Conservation (phyloP, 2,797 vertebrate species). For the Ctenochaetus hawaiiensis region DNA sequence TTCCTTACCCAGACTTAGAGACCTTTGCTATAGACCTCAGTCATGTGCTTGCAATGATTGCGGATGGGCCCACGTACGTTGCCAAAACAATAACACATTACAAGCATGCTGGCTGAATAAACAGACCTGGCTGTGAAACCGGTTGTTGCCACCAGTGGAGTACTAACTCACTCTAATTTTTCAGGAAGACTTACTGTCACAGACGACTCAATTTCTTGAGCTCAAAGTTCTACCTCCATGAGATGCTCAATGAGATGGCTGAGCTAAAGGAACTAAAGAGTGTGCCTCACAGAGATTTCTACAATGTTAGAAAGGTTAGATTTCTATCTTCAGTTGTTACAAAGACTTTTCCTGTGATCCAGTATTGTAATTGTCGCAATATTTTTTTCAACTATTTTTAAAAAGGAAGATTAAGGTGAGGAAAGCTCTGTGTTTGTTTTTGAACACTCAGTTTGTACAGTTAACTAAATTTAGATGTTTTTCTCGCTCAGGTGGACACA, state of each 20-base stretch:
- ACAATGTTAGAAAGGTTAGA: constrained; percentile 96
- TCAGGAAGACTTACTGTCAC: constrained; percentile 97
- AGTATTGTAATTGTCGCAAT: too few relatives aligned
- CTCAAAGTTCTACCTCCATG: constrained; percentile 97
- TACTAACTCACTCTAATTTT: constrained; percentile 31
- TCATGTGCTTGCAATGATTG: constrained; percentile 93
- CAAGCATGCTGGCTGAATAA: constrained; percentile 8
- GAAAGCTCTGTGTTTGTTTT: background rate
- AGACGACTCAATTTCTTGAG: constrained; percentile 94
- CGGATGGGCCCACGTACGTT: constrained; percentile 95
- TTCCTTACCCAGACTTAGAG: constrained; percentile 95
- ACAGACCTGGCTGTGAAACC: constrained; percentile 19
- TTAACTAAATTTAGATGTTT: background rate
- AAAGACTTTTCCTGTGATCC: too few relatives aligned
- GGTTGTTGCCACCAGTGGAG: background rate
- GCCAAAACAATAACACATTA: constrained; percentile 33
- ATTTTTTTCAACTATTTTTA: too few relatives aligned
- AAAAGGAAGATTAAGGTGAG: background rate
- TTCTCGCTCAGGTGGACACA: constrained; percentile 91
- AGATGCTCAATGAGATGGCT: constrained; percentile 98
- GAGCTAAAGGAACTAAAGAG: constrained; percentile 96
- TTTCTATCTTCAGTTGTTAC: too few relatives aligned
- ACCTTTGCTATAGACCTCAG: constrained; percentile 94
- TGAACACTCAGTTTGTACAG: background rate
- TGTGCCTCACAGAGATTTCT: constrained; percentile 97